Evolutionary conservation across 2,888 invertebrate genomes (phyloP).

Genomic region (Microplitis deprimator): DNA sequence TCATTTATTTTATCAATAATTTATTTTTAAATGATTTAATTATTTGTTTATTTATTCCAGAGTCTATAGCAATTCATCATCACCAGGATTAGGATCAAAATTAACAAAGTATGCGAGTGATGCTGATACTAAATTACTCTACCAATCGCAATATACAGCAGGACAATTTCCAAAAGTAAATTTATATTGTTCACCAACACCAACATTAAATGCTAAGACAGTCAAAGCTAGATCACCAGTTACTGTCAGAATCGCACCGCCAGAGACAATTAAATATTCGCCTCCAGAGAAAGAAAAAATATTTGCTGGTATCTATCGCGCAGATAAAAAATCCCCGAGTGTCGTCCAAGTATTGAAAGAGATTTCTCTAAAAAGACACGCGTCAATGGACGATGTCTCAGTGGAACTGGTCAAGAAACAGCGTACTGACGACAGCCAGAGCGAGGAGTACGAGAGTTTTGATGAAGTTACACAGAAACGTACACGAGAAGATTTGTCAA

Average conservation of each 20-base stretch:
- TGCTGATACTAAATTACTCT: conserved; percentile 61
- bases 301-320: conserved; percentile 46
- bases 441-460: conserved; percentile 58
- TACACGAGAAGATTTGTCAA: conserved; percentile 64
- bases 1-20: conserved; percentile 2
- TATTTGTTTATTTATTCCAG: conserved; percentile 48
- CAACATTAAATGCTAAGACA: conserved; percentile 59
- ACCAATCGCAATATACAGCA: conserved; percentile 64
- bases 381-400: conserved; percentile 64
- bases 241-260: conserved; percentile 66
- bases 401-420: conserved; percentile 66
- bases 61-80: conserved; percentile 62
- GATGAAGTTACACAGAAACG: conserved; percentile 68
- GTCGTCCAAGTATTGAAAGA: conserved; percentile 61
- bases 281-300: conserved; percentile 57
- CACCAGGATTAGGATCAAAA: conserved; percentile 65
- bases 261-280: conserved; percentile 57
- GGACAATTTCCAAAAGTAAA: conserved; percentile 69
- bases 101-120: conserved; percentile 67
- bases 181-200: conserved; percentile 62
- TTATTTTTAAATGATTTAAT: conserved; percentile 1
- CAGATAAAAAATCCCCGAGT: conserved; percentile 50
- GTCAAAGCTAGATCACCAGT: conserved; percentile 60
- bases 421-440: conserved; percentile 57
- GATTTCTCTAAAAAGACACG: conserved; percentile 66